Evolutionary conservation across 2,888 invertebrate genomes (phyloP).

Genomic region (Athrips mouffetella): DNA sequence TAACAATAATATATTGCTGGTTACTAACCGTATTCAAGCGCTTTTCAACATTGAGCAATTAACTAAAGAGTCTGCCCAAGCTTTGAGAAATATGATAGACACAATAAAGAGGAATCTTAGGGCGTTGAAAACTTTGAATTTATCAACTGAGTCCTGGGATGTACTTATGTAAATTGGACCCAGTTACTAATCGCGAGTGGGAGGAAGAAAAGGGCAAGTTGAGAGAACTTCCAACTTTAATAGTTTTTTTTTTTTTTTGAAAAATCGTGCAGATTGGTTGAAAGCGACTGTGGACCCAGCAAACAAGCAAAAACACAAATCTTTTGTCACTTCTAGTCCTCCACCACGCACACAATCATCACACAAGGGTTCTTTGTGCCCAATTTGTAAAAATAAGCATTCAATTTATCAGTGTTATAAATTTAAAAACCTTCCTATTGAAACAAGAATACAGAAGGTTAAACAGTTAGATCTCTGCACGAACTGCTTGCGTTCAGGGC

Average conservation of each 20-base stretch:
- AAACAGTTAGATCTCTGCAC: slow-evolving; percentile 23
- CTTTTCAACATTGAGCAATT: slow-evolving; percentile 16
- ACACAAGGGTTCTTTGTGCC: slow-evolving; percentile 8
- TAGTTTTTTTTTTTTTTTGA: slow-evolving; percentile 18
- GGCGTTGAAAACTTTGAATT: slow-evolving; percentile 18
- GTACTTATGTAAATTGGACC: slow-evolving; percentile 19
- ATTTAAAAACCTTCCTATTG: slow-evolving; percentile 15
- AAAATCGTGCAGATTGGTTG: slow-evolving; percentile 20
- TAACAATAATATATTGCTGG: slow-evolving; percentile 20
- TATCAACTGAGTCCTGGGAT: slow-evolving; percentile 21
- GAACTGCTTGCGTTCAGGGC: slow-evolving; percentile 23
- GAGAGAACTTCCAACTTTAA: slow-evolving; percentile 17
- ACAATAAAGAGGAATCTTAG: slow-evolving; percentile 18
- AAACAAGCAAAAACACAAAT: neutral
- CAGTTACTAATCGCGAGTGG: slow-evolving; percentile 18
- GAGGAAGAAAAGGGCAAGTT: slow-evolving; percentile 14
- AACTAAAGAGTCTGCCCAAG: slow-evolving; percentile 9
- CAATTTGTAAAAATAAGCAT: slow-evolving; percentile 19
- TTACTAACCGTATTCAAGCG: slow-evolving; percentile 18
- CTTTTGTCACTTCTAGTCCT: neutral
- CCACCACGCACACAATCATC: neutral
- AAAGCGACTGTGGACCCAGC: slow-evolving; percentile 15
- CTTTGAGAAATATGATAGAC: slow-evolving; percentile 15
- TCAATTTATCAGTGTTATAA: slow-evolving; percentile 16
- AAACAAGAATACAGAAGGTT: slow-evolving; percentile 20